phyloP scores from a whole-genome alignment of 2,888 invertebrate species.

The Lasioglossum pauxillum region DNA sequence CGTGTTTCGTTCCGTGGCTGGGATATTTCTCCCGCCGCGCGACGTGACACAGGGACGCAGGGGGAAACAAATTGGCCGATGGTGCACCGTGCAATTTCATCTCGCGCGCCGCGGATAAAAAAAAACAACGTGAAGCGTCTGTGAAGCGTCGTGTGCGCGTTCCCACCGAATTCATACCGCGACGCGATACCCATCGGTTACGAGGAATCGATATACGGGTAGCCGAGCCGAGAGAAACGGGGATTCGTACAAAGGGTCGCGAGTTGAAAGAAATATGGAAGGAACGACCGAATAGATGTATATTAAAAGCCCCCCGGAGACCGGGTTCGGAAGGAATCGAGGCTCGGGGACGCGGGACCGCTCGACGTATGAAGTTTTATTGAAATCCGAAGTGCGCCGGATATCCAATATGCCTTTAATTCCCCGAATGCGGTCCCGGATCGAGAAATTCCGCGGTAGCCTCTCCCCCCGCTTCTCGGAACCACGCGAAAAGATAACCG shows the following conservation, averaged over 20 bases:
- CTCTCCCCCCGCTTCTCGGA: neutral
- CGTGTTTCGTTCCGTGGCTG: neutral
- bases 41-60: neutral
- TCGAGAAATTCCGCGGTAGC: neutral
- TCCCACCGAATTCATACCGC: neutral
- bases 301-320: neutral
- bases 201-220: neutral
- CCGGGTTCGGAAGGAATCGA: neutral
- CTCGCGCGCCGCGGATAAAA: neutral
- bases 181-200: neutral
- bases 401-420: conserved; percentile 6
- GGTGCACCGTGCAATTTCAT: conserved; percentile 7
- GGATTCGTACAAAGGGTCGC: neutral
- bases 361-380: conserved; percentile 7
- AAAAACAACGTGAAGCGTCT: neutral
- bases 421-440: neutral
- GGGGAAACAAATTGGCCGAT: neutral
- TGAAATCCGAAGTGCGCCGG: neutral
- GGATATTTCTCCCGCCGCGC: neutral
- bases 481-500: neutral
- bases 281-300: neutral
- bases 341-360: neutral
- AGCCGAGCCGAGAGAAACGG: neutral
- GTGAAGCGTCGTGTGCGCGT: neutral
- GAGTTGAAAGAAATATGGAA: neutral